Conservation (phyloP, 2,113 vertebrate species). For the Acrocephalus kingi region DNA sequence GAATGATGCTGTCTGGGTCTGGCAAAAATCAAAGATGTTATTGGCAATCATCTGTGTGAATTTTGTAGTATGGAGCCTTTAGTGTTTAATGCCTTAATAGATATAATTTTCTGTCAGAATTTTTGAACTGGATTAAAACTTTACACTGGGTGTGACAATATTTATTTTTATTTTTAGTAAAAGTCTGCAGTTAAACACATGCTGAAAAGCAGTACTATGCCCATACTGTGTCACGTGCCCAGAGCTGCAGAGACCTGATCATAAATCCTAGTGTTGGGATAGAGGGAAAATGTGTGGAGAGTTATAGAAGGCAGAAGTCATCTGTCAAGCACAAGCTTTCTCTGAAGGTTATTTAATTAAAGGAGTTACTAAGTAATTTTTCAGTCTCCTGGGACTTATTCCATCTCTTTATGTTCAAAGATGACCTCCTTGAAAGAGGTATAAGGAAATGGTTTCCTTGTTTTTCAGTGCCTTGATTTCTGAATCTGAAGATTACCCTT, state of each 20-base stretch:
- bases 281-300: neutral
- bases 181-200: neutral
- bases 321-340: neutral
- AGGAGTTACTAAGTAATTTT: conserved; percentile 16
- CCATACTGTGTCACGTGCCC: neutral
- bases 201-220: fast-evolving
- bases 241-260: neutral
- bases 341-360: neutral
- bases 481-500: neutral
- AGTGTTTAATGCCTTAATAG: neutral
- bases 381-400: neutral
- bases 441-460: neutral
- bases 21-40: neutral
- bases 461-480: neutral
- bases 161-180: neutral
- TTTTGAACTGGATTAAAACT: neutral
- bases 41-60: neutral
- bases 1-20: neutral
- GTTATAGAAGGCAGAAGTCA: neutral
- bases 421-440: neutral
- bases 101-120: neutral
- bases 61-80: neutral
- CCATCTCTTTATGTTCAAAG: neutral
- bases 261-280: neutral
- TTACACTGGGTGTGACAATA: neutral